Evolutionary conservation across 2,113 vertebrate genomes (phyloP).

Genomic region (Calyptomena viridis): DNA sequence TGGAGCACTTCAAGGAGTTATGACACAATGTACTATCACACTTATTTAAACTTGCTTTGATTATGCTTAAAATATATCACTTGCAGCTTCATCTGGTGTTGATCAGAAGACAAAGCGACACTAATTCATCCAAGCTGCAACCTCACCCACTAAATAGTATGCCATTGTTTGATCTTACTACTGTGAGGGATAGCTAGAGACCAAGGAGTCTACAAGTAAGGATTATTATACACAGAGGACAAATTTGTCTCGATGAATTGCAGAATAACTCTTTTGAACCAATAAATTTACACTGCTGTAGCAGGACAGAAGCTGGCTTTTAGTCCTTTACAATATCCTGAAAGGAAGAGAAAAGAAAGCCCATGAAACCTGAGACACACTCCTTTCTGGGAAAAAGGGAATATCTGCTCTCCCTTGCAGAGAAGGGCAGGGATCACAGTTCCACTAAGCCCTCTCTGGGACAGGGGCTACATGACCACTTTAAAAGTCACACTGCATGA

Average conservation of each 20-base stretch:
- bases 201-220: background rate
- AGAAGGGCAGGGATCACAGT: background rate
- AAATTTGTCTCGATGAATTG: slow-evolving; percentile 18
- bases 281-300: background rate
- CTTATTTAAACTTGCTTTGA: background rate
- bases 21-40: background rate
- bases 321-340: background rate
- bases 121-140: slow-evolving; percentile 11
- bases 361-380: accelerated
- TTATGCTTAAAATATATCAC: background rate
- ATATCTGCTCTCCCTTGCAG: background rate
- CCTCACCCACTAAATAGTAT: background rate
- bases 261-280: slow-evolving; percentile 1
- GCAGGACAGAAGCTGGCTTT: background rate
- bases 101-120: background rate
- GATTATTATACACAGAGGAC: slow-evolving; percentile 16
- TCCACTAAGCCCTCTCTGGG: background rate
- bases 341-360: background rate
- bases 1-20: background rate
- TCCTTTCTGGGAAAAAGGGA: background rate
- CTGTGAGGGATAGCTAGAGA: background rate
- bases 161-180: slow-evolving; percentile 11
- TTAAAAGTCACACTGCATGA: background rate
- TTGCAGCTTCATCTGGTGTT: slow-evolving; percentile 1
- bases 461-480: background rate